Conservation (phyloP, 1,140 invertebrate species). For the Scaptodrosophila lebanonensis region DNA sequence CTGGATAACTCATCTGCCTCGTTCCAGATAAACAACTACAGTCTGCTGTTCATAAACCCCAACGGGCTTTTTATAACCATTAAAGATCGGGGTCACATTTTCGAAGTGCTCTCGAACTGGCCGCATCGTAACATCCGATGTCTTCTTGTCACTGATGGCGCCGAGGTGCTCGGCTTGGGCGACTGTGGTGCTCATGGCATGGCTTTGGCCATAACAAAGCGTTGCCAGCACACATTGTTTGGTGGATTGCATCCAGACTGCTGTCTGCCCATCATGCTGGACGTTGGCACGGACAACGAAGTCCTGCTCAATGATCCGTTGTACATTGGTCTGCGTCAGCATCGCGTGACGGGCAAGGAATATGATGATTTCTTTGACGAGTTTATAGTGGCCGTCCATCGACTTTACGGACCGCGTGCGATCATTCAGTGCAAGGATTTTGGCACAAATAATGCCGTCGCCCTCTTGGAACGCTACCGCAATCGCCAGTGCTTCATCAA, state of each 20-base stretch:
- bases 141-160: conserved; percentile 95
- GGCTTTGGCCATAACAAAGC: conserved; percentile 95
- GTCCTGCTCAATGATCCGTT: conserved; percentile 89
- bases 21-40: conserved; percentile 82
- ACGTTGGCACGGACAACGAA: conserved; percentile 95
- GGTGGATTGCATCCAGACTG: conserved; percentile 94
- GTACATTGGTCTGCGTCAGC: conserved; percentile 94
- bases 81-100: conserved; percentile 95
- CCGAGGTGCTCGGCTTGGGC: conserved; percentile 93
- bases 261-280: conserved; percentile 92
- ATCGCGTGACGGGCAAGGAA: conserved; percentile 85
- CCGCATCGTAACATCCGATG: conserved; percentile 89
- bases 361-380: conserved; percentile 98
- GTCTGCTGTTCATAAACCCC: not conserved
- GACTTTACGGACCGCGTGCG: conserved; percentile 88
- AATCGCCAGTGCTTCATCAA: conserved; percentile 95
- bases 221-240: conserved; percentile 93
- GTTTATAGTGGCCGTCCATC: conserved; percentile 80
- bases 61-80: conserved; percentile 97
- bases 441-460: conserved; percentile 93
- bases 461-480: conserved; percentile 90
- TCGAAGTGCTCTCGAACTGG: conserved; percentile 88
- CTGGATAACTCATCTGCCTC: conserved; percentile 91
- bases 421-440: conserved; percentile 97
- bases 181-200: conserved; percentile 96